These are phyloP conservation scores for Erpornis zantholeuca DNA, from an alignment of 2,113 vertebrate genomes.

Conservation along the genomic window DNA sequence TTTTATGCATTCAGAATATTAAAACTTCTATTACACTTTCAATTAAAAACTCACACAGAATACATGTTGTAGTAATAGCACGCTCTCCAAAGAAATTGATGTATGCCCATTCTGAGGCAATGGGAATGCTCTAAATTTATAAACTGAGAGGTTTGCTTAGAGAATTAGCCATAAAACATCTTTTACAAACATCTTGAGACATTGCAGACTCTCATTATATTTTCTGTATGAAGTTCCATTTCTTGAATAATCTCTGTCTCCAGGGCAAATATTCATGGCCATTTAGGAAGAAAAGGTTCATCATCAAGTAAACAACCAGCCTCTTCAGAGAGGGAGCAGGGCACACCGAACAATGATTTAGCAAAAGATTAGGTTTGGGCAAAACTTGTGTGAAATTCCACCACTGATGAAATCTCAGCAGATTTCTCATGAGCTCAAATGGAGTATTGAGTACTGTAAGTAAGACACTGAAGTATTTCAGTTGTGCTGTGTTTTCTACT, in stretches of 20 bases:
- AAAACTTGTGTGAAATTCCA: neutral
- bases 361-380: neutral
- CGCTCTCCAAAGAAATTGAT: neutral
- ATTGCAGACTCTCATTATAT: neutral
- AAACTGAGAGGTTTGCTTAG: neutral
- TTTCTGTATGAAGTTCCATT: neutral
- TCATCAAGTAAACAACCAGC: neutral
- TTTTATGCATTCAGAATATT: constrained; percentile 35
- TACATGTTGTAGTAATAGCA: neutral
- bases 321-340: neutral
- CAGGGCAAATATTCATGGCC: neutral
- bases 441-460: neutral
- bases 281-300: constrained; percentile 20
- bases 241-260: constrained; percentile 17
- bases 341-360: neutral
- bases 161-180: constrained; percentile 10
- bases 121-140: constrained; percentile 6
- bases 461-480: neutral
- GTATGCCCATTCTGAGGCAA: neutral
- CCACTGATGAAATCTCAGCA: neutral
- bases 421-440: neutral
- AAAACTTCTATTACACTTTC: constrained; percentile 37
- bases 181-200: neutral
- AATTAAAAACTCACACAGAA: constrained; percentile 28
- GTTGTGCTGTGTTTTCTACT: neutral